Base-by-base conservation (phyloP, 2,113 vertebrate genomes). In the Tenebrosternarchus preto region DNA sequence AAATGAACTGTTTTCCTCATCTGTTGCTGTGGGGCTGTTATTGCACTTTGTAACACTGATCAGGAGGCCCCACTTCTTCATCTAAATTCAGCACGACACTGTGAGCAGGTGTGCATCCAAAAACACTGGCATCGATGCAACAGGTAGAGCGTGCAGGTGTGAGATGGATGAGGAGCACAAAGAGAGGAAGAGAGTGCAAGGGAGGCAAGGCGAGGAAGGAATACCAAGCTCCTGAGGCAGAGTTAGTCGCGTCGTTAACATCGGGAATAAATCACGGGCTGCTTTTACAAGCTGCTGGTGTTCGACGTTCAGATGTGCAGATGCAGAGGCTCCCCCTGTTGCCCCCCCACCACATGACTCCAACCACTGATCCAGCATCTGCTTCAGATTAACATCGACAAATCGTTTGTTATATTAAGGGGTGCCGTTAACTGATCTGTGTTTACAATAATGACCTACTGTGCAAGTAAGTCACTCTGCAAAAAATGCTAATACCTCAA, bases 61-160 rank as follows among this genome's bases (percentile, higher is more conserved):
- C n/a, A n/a, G n/a, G n/a, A n/a, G n/a, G 22, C 22, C 16, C 39
- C 29, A 77, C 67, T 73, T 43, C 33, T 71, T 31, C 69, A 73
- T 53, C 43, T 29, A 64, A 57, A 69, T 69, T 29, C 29, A 64
- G 66, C 24, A 33, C 12, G 15, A 5, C 20, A 64, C 5, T 39
- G 12, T 66, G 36, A 57, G 29, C 72, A 81, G 72, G 63, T 76
- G 80, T 15, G n/a, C 72, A 31, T 76, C 53, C 72, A 25, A 56
- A 66, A 69, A 72, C 63, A 63, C 69, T 31, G 53, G 43, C n/a
- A 50, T 24, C 20, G 60, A 57, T 22, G 24, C n/a, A 19, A 25
- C 55, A 33, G 50, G 27, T n/a, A n/a, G 27, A 57, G 27, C 12
- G 55, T 73, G 55, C 31, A 73, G 57, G 56, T 25, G 53, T 61